Evolutionary conservation across 2,888 invertebrate species (phyloP), one percentile per base, ranked within the genome.

Genomic region (Gymnosoma rotundatum): DNA sequence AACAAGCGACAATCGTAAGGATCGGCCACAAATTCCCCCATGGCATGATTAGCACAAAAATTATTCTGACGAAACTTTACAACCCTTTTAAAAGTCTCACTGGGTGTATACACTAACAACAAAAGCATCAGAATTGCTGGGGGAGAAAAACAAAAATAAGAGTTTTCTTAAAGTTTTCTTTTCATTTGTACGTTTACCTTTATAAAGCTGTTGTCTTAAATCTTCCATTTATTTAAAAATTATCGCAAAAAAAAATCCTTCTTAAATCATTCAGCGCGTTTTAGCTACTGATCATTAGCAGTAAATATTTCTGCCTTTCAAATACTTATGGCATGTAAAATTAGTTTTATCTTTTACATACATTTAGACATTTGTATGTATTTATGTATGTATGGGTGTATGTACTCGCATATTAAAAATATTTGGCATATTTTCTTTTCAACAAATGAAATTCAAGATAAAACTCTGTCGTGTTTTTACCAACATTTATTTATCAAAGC

Each of bases 21-120:
- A 78, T 92, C 90, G 79, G 87, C 84, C 20, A 91, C 89, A 78
- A 92, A 91, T 25, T 88, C 89, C 1, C 91, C 91, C 20, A 86
- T 76, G 21, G 83, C 80, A 10, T 89, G 88, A 86, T 89, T 88
- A 12, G 76, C 66, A 73, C 91, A 91, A 4, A 81, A 69, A 78
- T 85, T 67, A 1, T 78, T 64, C 18, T 80, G 78, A 12, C 78
- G 66, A 8, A n/a, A 0, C 3, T 61, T 48, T 14, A 60, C 12
- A 4, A 16, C 25, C 20, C 42, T 38, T 25, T 21, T 78, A 0
- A 63, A 63, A 21, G 69, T n/a, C 10, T 72, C 50, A 5, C 52
- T 38, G 18, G 20, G 14, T 16, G n/a, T 7, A 45, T 18, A n/a
- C 14, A 14, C 10, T 16, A 67, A 32, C 16, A 76, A 20, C 16